Conservation (phyloP, 2,113 vertebrate species). For the Thamnophis sirtalis region DNA sequence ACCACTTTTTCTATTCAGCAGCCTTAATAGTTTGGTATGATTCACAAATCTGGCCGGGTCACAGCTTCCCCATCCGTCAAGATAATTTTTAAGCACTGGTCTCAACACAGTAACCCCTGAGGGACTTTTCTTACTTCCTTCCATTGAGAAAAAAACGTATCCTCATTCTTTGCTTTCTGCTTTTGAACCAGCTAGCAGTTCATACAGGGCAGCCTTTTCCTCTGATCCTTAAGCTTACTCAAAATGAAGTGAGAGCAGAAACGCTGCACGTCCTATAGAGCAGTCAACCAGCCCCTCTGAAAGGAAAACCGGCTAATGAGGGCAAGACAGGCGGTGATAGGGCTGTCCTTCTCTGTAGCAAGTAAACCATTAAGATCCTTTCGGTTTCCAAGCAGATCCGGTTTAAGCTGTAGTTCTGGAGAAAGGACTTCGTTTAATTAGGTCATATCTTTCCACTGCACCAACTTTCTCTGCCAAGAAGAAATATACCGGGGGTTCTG, state of each 20-base stretch:
- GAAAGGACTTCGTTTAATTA: slow-evolving; percentile 5
- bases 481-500: not conserved
- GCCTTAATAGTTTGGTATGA: not conserved
- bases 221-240: not conserved
- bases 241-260: not conserved
- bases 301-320: not conserved
- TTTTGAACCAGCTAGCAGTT: not conserved
- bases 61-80: not conserved
- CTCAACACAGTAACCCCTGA: not conserved
- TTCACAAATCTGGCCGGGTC: not conserved
- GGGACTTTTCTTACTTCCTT: not conserved
- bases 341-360: not conserved
- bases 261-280: not conserved
- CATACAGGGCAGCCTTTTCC: not conserved
- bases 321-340: not conserved
- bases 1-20: not conserved
- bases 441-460: not conserved
- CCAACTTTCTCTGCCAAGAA: slow-evolving; percentile 4
- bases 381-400: not conserved
- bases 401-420: not conserved
- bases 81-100: not conserved
- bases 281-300: not conserved
- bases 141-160: not conserved
- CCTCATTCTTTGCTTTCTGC: not conserved
- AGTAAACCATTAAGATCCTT: not conserved